Base-by-base conservation (phyloP, 2,888 invertebrate genomes). In the Stenurella melanura region DNA sequence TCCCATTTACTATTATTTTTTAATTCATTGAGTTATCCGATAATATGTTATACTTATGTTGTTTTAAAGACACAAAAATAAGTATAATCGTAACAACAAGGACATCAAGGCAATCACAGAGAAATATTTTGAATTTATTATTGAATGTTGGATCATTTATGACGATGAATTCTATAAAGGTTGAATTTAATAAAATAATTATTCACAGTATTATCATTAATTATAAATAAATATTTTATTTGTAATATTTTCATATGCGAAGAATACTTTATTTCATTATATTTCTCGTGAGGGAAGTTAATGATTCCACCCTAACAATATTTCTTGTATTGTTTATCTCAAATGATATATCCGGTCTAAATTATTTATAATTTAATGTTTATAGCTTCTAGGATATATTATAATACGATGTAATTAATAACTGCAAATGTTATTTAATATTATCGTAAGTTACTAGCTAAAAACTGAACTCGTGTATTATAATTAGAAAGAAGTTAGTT, bases 351-450 rank as follows among this genome's bases (percentile, higher is more conserved):
- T 19, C 64, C 42, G 64, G n/a, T 50, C 54, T 12, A 54, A 38
- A 54, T 54, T 67, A 54, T 67, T 67, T 67, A 21, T 26, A 54
- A 54, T 19, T 26, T 21, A 12, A 54, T 67, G 54, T 67, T 67
- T 67, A 67, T 67, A 21, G 67, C 67, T 42, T 21, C 42, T 30
- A 21, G 67, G 18, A 58, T 26, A 67, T 50, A 56, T 54, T 56
- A 26, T 67, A 67, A 26, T 67, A 26, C 38, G 38, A 18, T 42
- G 19, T 50, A 66, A 42, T 66, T 66, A 67, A 54, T 54, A 67
- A 67, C n/a, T n/a, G n/a, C 56, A 67, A 66, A 66, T 50, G 21
- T 50, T 66, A 26, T 66, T 54, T 50, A 50, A 67, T 15, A 67
- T 67, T 67, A 56, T 17, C 50, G 18, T 18, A 38, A 42, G 64